Evolutionary conservation across 1,140 invertebrate species (phyloP).

Genomic region (Octopus sinensis): DNA sequence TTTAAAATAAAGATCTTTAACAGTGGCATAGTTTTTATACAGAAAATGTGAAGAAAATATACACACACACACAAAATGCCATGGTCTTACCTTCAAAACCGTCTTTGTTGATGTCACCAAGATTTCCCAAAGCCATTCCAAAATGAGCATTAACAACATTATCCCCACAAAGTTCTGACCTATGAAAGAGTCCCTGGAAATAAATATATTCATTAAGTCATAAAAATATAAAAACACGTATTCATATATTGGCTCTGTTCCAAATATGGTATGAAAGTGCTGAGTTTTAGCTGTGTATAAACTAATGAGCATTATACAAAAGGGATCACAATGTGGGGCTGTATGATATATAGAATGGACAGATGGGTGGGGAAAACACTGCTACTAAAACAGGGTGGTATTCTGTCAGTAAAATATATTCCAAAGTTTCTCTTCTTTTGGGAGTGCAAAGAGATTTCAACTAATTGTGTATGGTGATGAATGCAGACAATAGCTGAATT

Average conservation of each 20-base stretch:
- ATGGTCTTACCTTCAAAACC: constrained; percentile 61
- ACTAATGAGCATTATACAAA: neutral
- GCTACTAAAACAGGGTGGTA: neutral
- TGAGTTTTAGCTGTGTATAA: neutral
- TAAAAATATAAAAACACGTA: neutral
- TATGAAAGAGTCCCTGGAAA: constrained; percentile 4
- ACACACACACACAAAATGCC: too few relatives aligned
- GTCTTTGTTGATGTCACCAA: constrained; percentile 94
- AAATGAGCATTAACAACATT: constrained; percentile 61
- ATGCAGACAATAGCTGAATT: too few relatives aligned
- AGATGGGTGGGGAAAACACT: neutral
- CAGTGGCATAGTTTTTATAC: too few relatives aligned
- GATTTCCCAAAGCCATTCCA: constrained; percentile 78
- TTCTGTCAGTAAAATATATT: too few relatives aligned
- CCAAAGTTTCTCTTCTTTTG: too few relatives aligned
- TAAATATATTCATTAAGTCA: neutral
- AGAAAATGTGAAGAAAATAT: too few relatives aligned
- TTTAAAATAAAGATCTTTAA: too few relatives aligned
- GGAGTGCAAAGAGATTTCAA: too few relatives aligned
- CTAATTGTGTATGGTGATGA: too few relatives aligned
- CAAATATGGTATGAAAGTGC: too few relatives aligned
- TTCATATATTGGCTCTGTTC: too few relatives aligned
- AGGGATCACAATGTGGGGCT: neutral
- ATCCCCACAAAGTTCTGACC: constrained; percentile 26
- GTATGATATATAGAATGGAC: neutral